These are phyloP conservation scores for Peromyscus leucopus DNA, from an alignment of 2,113 vertebrate genomes.

Conservation along the genomic window DNA sequence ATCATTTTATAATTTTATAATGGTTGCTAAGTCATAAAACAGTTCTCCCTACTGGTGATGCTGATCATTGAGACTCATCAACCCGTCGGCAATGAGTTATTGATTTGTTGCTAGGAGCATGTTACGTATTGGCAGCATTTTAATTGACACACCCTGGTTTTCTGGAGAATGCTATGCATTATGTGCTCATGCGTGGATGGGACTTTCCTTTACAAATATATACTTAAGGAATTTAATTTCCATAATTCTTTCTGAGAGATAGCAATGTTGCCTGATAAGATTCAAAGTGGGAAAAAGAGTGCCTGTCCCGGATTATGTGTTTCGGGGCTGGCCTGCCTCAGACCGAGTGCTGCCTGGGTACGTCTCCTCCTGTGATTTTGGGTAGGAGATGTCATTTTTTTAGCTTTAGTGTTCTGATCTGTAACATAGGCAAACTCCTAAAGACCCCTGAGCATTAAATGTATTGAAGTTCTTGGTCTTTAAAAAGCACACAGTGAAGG, in stretches of 20 bases:
- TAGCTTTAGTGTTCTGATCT: constrained; percentile 16
- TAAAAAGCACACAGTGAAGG: background rate
- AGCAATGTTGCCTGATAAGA: constrained; percentile 2
- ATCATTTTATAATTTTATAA: background rate
- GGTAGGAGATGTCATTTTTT: background rate
- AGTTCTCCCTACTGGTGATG: background rate
- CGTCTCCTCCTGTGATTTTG: background rate
- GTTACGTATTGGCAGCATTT: background rate
- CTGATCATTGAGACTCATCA: background rate
- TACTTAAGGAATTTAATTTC: background rate
- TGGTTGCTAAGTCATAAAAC: constrained; percentile 19
- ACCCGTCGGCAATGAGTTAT: background rate
- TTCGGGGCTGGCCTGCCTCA: background rate
- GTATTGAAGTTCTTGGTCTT: background rate
- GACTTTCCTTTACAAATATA: background rate
- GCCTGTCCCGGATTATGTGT: background rate
- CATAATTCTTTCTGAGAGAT: background rate
- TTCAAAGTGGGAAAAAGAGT: background rate
- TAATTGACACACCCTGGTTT: background rate
- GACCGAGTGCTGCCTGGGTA: background rate
- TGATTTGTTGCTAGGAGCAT: background rate
- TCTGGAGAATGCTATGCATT: background rate
- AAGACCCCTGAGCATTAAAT: background rate
- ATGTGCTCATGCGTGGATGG: background rate
- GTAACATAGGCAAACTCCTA: background rate